Conservation (phyloP, 64 coral and sea anemone genomes). For the Stichodactyla mertensii region DNA sequence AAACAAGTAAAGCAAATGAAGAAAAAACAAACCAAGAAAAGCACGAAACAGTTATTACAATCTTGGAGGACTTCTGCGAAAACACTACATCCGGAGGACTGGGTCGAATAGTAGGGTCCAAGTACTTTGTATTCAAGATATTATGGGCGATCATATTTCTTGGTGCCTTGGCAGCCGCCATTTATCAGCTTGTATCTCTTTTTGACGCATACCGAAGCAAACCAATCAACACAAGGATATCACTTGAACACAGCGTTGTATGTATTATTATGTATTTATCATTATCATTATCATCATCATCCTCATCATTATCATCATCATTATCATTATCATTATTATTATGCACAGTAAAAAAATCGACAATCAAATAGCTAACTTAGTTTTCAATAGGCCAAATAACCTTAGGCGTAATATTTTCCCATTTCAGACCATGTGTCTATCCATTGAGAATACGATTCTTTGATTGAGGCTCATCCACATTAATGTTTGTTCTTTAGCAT, state of each 20-base stretch:
- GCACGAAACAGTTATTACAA: neutral
- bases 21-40: neutral
- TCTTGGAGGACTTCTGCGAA: conserved; percentile 31
- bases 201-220: neutral
- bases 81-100: conserved; percentile 28
- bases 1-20: neutral
- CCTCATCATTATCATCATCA: no score
- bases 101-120: conserved; percentile 18
- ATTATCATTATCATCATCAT: neutral
- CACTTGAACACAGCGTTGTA: conserved; percentile 31
- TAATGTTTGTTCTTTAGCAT: no score
- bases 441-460: no score
- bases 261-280: neutral
- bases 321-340: no score
- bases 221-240: conserved; percentile 22
- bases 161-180: conserved; percentile 8
- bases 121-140: neutral
- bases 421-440: no score
- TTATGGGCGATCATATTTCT: conserved; percentile 29
- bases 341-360: no score
- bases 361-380: no score
- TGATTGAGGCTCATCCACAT: no score
- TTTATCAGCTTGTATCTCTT: conserved; percentile 7
- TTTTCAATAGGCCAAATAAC: no score
- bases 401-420: no score